A percentile compares a stretch with the other conserved stretches of the same genome.
Conservation (phyloP, 2,797 vertebrate genomes). For the Mormyrus hasselquistii region DNA sequence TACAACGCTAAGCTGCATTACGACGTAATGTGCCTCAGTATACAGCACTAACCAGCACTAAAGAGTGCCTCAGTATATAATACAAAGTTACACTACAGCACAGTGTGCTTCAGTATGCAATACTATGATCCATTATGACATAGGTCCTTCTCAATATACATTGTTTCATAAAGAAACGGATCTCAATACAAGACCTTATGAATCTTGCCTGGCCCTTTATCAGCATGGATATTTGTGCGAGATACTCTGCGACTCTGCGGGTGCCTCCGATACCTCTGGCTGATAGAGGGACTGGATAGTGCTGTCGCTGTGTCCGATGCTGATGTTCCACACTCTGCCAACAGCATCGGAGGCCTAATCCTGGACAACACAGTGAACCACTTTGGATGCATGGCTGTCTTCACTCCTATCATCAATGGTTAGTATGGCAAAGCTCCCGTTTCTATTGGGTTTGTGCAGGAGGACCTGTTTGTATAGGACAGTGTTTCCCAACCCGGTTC, state of each 20-base stretch:
- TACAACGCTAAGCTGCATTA: not conserved
- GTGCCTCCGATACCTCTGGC: not conserved
- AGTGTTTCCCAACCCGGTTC: not conserved
- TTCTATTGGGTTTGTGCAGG: not conserved
- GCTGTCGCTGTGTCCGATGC: not conserved
- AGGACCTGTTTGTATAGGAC: not conserved
- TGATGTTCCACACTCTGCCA: not conserved
- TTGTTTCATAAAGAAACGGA: not conserved
- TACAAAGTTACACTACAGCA: not conserved
- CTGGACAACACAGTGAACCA: constrained; percentile 83
- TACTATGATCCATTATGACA: not conserved
- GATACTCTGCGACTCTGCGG: not conserved
- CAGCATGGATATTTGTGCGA: not conserved
- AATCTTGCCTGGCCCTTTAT: not conserved
- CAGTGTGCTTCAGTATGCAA: not conserved
- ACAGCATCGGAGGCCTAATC: constrained; percentile 87
- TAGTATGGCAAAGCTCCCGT: constrained; percentile 32
- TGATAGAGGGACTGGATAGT: not conserved
- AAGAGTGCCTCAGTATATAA: not conserved
- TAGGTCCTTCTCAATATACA: not conserved
- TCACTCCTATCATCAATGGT: constrained; percentile 94
- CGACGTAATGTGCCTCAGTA: not conserved
- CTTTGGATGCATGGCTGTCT: constrained; percentile 87
- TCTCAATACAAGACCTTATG: not conserved
- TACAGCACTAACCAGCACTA: not conserved